phyloP scores from a whole-genome alignment of 2,113 vertebrate genomes.

The Phocoena phocoena region DNA sequence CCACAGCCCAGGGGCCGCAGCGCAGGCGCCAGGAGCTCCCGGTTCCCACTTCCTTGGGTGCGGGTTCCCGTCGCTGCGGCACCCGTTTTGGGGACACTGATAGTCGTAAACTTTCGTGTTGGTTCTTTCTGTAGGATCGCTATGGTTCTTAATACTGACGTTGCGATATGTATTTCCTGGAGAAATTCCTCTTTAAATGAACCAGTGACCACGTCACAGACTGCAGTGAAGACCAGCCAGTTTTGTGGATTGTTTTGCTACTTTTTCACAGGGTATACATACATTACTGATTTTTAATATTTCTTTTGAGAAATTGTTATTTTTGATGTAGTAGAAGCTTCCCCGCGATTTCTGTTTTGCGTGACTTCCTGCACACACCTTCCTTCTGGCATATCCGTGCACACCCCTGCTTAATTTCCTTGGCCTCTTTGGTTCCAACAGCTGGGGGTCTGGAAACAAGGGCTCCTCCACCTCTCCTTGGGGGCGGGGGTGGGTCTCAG shows the following conservation, averaged over 20 bases:
- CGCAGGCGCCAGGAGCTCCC: not conserved
- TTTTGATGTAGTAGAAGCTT: slow-evolving; percentile 47
- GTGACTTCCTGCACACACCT: not conserved
- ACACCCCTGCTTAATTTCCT: not conserved
- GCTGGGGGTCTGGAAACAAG: not conserved
- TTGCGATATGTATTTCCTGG: fast-evolving
- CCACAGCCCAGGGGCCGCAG: fast-evolving
- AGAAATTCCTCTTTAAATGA: not conserved
- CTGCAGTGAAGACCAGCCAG: not conserved
- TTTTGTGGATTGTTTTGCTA: not conserved
- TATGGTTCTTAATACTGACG: slow-evolving; percentile 80
- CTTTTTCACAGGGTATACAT: not conserved
- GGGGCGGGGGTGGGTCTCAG: not conserved
- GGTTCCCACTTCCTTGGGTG: fast-evolving
- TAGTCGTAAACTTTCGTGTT: fast-evolving
- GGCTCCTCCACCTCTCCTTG: not conserved
- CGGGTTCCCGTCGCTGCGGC: fast-evolving
- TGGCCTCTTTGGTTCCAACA: not conserved
- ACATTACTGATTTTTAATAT: not conserved
- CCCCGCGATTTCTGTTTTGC: not conserved
- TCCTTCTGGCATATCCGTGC: fast-evolving
- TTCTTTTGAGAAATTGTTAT: slow-evolving; percentile 34
- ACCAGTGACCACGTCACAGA: slow-evolving; percentile 30
- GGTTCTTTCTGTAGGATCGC: slow-evolving; percentile 81
- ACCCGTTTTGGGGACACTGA: fast-evolving